phyloP scores from a whole-genome alignment of 2,113 vertebrate species.

The Gallinago paraguaiae region DNA sequence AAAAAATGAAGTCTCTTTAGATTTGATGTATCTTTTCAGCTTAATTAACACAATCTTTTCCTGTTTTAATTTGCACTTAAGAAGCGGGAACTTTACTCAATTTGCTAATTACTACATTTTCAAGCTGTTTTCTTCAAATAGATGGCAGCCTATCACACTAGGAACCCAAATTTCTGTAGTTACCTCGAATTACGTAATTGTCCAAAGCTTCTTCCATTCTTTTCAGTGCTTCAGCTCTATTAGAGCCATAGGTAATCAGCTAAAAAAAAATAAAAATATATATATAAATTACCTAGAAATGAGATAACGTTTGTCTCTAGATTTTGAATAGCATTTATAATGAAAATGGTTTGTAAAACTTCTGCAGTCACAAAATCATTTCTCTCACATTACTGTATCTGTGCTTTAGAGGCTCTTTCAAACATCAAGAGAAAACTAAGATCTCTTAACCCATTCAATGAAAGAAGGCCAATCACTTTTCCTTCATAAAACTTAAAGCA shows the following conservation, averaged over 20 bases:
- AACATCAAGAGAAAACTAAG: not conserved
- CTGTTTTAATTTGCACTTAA: conserved; percentile 78
- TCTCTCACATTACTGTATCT: not conserved
- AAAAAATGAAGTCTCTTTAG: conserved; percentile 25
- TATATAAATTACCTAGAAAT: not conserved
- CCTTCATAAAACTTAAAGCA: not conserved
- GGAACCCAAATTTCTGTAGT: conserved; percentile 60
- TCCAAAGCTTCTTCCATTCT: conserved; percentile 92
- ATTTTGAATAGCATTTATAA: not conserved
- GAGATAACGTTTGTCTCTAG: not conserved
- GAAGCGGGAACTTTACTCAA: conserved; percentile 77
- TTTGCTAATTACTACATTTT: conserved; percentile 83
- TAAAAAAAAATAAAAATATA: conserved; percentile 42
- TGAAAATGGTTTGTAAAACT: not conserved
- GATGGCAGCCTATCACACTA: conserved; percentile 74
- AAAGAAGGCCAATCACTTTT: not conserved
- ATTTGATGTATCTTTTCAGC: conserved; percentile 41
- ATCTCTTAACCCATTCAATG: not conserved
- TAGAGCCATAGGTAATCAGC: conserved; percentile 90
- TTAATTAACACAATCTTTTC: conserved; percentile 71
- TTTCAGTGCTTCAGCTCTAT: conserved; percentile 88
- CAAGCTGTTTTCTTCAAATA: conserved; percentile 74
- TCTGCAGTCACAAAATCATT: not conserved
- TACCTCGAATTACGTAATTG: conserved; percentile 96
- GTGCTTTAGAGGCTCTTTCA: not conserved